Evolutionary conservation across 2,888 invertebrate species (phyloP).

Genomic region (Drosophila pegasa): DNA sequence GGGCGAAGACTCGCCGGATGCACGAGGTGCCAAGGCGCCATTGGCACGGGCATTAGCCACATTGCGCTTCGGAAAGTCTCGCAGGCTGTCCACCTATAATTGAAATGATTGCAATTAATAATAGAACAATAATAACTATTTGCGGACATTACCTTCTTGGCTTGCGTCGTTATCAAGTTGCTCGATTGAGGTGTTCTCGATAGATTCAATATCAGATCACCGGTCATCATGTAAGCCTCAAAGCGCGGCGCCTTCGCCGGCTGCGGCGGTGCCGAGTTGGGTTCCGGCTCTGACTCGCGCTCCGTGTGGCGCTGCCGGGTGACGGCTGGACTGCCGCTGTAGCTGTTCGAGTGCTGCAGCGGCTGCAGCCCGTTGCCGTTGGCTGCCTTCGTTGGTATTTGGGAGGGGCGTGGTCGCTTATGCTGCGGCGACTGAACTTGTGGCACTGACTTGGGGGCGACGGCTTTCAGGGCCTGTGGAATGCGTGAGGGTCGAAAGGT

Average conservation of each 20-base stretch:
- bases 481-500: constrained; percentile 86
- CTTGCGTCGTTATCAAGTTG: constrained; percentile 86
- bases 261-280: constrained; percentile 82
- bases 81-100: constrained; percentile 83
- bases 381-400: constrained; percentile 83
- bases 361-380: constrained; percentile 63
- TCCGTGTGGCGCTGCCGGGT: constrained; percentile 61
- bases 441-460: constrained; percentile 75
- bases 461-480: constrained; percentile 86
- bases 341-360: constrained; percentile 77
- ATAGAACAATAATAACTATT: neutral
- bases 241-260: constrained; percentile 87
- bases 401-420: constrained; percentile 83
- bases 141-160: constrained; percentile 82
- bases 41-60: constrained; percentile 77
- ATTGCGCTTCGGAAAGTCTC: constrained; percentile 83
- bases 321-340: constrained; percentile 73
- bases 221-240: constrained; percentile 99
- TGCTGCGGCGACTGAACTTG: constrained; percentile 84
- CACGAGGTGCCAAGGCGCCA: constrained; percentile 84
- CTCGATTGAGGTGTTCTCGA: constrained; percentile 91
- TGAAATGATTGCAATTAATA: neutral
- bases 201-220: constrained; percentile 96
- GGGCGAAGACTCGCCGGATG: constrained; percentile 85
- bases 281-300: constrained; percentile 70